Base-by-base conservation (phyloP, 1,140 invertebrate species). In the Pseudomyrmex gracilis region DNA sequence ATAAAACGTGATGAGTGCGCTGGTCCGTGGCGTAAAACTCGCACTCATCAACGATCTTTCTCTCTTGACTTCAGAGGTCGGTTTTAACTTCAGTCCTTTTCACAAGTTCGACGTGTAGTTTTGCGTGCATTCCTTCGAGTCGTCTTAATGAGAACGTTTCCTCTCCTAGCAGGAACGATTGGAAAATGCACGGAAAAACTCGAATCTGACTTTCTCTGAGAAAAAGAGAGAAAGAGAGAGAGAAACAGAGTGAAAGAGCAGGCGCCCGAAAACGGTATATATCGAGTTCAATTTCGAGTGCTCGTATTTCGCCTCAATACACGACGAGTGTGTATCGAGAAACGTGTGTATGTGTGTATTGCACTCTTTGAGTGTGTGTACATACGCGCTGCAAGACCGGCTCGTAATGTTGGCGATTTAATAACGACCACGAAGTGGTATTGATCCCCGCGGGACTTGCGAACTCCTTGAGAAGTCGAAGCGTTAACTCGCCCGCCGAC, bases 231-330 rank as follows among this genome's bases (percentile, higher is more conserved):
- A 13, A 24, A 17, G 68, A 70, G 43, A 34, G 34, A 34, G 63
- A 70, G n/a, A 63, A 58, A 57, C 64, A 60, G 67, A 22, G 45
- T 5, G 49, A 13, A 45, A 17, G 80, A 70, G 43, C 63, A 71
- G 60, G 74, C 63, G 43, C 45, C 66, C 10, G 8, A 76, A 55
- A n/a, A 66, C 13, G 60, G 83, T 73, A 64, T 71, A 87, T 84
- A 88, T 87, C 80, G 85, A 73, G 76, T 90, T 89, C 84, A 90
- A 90, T 90, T 90, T 90, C 88, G 83, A 82, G 61, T 84, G 85
- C 74, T 85, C 88, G 88, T 90, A 90, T 90, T 89, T 87, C 87
- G 71, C 61, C 66, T 20, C 57, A 51, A 68, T 63, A 45, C 22
- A 73, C 51, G 34, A 67, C 13, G 60, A 17, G 5, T 2, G 58